A percentile compares a stretch with the other conserved stretches of the same genome.
Conservation (phyloP, 2,888 invertebrate species). For the Cryptus armator region DNA sequence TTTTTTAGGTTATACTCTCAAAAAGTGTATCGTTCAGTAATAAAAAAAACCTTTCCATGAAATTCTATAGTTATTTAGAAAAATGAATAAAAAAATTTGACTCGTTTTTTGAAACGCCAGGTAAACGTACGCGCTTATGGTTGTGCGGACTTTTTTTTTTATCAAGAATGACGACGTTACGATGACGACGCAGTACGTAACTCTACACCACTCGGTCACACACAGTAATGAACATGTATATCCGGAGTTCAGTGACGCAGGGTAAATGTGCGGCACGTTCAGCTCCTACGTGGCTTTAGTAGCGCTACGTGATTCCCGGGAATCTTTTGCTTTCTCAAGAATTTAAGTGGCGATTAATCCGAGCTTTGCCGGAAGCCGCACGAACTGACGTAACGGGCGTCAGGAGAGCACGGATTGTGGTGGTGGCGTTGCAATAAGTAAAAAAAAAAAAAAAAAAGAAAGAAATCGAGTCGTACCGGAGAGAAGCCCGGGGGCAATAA, state of each 20-base stretch:
- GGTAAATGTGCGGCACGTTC: slow-evolving; percentile 15
- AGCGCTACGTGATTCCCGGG: slow-evolving; percentile 30
- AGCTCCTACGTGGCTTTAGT: slow-evolving; percentile 19
- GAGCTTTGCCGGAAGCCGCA: slow-evolving; percentile 49
- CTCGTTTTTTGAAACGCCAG: too few species aligned
- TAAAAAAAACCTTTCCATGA: too few species aligned
- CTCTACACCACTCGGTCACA: too few species aligned
- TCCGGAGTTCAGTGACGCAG: background rate
- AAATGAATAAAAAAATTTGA: too few species aligned
- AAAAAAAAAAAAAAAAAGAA: slow-evolving; percentile 71
- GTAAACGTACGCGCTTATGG: too few species aligned
- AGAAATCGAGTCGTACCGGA: slow-evolving; percentile 72
- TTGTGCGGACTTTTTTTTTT: background rate
- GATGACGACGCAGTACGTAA: background rate
- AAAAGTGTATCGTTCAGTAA: too few species aligned
- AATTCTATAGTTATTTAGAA: too few species aligned
- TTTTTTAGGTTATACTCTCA: too few species aligned
- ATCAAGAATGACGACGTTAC: background rate
- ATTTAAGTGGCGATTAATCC: slow-evolving; percentile 64
- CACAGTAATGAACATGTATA: slow-evolving; percentile 13
- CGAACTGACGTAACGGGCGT: slow-evolving; percentile 58
- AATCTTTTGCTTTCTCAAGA: slow-evolving; percentile 57
- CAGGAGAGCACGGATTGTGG: slow-evolving; percentile 52
- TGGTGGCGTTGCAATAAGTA: slow-evolving; percentile 32
- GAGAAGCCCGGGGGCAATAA: slow-evolving; percentile 64